Evolutionary conservation across 2,797 vertebrate genomes (phyloP).

Genomic region (Bucorvus abyssinicus): DNA sequence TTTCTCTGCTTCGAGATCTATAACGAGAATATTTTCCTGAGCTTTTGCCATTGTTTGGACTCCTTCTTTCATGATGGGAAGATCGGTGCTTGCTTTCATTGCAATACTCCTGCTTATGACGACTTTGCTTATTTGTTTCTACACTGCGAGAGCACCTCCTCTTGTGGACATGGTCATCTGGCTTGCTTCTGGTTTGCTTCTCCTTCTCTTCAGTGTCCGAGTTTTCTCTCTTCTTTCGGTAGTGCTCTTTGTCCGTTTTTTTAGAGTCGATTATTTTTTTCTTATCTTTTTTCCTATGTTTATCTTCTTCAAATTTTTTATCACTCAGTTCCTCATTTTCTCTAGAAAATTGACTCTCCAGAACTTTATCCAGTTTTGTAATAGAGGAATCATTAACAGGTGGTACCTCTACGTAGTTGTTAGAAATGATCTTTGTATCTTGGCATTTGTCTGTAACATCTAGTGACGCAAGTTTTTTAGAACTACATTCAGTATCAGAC

Average conservation of each 20-base stretch:
- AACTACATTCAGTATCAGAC: constrained; percentile 33
- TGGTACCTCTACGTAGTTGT: not conserved
- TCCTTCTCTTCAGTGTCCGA: constrained; percentile 66
- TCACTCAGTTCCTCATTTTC: not conserved
- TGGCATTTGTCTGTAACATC: constrained; percentile 18
- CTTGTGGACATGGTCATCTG: constrained; percentile 15
- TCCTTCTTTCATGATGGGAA: constrained; percentile 36
- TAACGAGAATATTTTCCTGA: constrained; percentile 60
- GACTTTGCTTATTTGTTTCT: constrained; percentile 46
- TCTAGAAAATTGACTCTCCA: constrained; percentile 35
- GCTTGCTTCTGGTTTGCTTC: constrained; percentile 49
- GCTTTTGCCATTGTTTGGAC: constrained; percentile 38
- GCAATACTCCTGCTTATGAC: constrained; percentile 20
- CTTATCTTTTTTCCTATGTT: constrained; percentile 25
- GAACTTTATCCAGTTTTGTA: constrained; percentile 20
- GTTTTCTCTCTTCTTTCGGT: constrained; percentile 60
- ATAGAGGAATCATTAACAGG: constrained; percentile 3
- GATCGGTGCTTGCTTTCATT: constrained; percentile 37
- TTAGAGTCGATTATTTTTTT: constrained; percentile 46
- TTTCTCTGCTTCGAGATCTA: constrained; percentile 67
- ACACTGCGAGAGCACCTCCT: constrained; percentile 55
- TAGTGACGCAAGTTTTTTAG: constrained; percentile 23
- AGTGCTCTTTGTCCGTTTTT: constrained; percentile 70
- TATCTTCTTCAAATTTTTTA: constrained; percentile 2
- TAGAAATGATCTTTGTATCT: constrained; percentile 1